Base-by-base conservation (phyloP, 1,140 invertebrate genomes). In the Yoshiicerus persimilis region DNA sequence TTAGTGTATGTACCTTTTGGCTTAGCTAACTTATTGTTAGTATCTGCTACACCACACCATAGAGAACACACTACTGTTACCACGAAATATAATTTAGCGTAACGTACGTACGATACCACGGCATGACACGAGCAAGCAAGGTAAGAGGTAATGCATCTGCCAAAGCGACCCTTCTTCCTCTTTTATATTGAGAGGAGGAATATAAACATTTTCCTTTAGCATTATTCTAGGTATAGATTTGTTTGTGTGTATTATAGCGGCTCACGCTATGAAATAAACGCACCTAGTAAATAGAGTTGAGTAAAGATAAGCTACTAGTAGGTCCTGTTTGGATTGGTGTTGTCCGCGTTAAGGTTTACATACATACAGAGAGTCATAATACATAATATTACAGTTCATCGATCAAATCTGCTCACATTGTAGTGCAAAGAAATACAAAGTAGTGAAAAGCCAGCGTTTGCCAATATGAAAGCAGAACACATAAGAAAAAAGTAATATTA, bases 361-460 rank as follows among this genome's bases (percentile, higher is more conserved):
- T 20, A 56, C 13, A 47, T 20, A 47, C 47, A 56, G 16, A 56
- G 16, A n/a, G 13, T 56, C 47, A 56, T n/a, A 70, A 70, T 70
- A 70, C 27, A 70, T 70, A 80, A 80, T 80, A 80, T 23, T 36
- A 80, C 75, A 38, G 75, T 34, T 80, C 75, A 80, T 80, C 75
- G 75, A 80, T 80, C 75, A 80, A 80, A 80, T 80, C 75, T 34
- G 32, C 34, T 16, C 75, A 80, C 32, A 80, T 80, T 20, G 20
- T 27, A 10, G 16, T 11, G n/a, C n/a, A 30, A 75, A 75, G 75
- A 34, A 80, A 32, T 34, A 80, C 30, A n/a, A 80, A 23, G 32
- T 23, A 80, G 75, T 80, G 27, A 80, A 80, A 80, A 34, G 20
- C 75, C 25, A 38, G 38, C 30, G 20, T 80, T 80, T 80, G 75